Percentiles rank a stretch among this genome's conserved stretches.
Conservation (phyloP, 2,113 vertebrate species). For the Perccottus glenii region DNA sequence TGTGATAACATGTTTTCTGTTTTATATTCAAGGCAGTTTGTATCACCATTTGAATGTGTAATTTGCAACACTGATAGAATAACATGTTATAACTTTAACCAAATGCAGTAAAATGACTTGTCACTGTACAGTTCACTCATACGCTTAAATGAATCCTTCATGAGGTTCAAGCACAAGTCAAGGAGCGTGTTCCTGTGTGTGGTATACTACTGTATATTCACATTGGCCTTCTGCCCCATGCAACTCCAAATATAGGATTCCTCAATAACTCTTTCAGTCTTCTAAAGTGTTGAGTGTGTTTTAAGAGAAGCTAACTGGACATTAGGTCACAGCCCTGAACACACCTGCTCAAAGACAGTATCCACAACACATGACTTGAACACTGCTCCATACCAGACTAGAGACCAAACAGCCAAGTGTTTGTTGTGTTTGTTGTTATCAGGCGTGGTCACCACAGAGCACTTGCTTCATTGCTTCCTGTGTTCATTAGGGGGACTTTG, state of each 20-base stretch:
- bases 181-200: not conserved
- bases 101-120: too few relatives aligned
- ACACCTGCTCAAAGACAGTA: not conserved
- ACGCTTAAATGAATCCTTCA: too few relatives aligned
- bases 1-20: too few relatives aligned
- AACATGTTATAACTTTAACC: too few relatives aligned
- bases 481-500: constrained; percentile 7
- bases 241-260: not conserved
- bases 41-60: too few relatives aligned
- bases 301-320: not conserved
- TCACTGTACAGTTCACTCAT: too few relatives aligned
- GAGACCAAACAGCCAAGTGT: not conserved
- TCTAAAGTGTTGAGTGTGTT: not conserved
- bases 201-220: not conserved
- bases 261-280: not conserved
- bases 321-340: not conserved
- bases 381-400: not conserved
- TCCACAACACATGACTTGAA: not conserved
- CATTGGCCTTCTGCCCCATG: not conserved
- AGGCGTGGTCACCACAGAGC: constrained; percentile 20
- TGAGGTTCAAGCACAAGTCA: too few relatives aligned
- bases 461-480: constrained; percentile 18
- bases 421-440: constrained; percentile 14
- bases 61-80: too few relatives aligned
- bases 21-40: too few relatives aligned